Percentiles rank a stretch among this genome's conserved stretches.
These are phyloP conservation scores for Cichlasoma orientale DNA, from an alignment of 2,797 vertebrate genomes.

Conservation along the genomic window DNA sequence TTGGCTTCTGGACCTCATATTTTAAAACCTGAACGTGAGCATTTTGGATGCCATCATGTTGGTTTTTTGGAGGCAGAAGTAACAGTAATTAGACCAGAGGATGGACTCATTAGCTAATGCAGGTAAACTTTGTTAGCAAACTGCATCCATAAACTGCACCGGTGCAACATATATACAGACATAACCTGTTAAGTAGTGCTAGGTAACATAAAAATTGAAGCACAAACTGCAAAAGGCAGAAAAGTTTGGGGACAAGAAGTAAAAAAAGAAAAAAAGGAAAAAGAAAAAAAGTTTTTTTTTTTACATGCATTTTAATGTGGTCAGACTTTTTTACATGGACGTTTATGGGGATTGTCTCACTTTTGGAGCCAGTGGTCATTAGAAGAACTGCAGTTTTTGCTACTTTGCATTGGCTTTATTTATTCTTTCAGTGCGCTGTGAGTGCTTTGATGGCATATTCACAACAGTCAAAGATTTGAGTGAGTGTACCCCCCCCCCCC, in stretches of 20 bases:
- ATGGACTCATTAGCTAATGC: no score
- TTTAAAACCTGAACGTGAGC: not conserved
- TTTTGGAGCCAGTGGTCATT: not conserved
- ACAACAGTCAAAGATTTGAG: not conserved
- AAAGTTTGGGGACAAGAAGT: not conserved
- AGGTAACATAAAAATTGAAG: no score
- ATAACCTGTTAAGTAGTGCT: no score
- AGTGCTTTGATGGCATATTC: not conserved
- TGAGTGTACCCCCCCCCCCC: accelerated
- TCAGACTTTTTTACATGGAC: not conserved
- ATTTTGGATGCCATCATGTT: not conserved
- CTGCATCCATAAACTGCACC: no score
- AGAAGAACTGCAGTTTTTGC: not conserved
- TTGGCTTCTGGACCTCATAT: not conserved
- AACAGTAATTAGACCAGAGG: not conserved
- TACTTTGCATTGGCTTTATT: not conserved
- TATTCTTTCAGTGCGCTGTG: not conserved
- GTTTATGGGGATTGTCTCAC: not conserved
- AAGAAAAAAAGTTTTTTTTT: no score
- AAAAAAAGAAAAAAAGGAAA: not conserved
- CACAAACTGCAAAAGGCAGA: no score
- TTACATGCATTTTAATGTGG: no score
- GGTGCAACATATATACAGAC: no score
- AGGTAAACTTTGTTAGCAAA: no score
- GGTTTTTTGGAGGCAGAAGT: not conserved